Base-by-base conservation (phyloP, 2,888 invertebrate genomes). In the Drosophila infuscata region DNA sequence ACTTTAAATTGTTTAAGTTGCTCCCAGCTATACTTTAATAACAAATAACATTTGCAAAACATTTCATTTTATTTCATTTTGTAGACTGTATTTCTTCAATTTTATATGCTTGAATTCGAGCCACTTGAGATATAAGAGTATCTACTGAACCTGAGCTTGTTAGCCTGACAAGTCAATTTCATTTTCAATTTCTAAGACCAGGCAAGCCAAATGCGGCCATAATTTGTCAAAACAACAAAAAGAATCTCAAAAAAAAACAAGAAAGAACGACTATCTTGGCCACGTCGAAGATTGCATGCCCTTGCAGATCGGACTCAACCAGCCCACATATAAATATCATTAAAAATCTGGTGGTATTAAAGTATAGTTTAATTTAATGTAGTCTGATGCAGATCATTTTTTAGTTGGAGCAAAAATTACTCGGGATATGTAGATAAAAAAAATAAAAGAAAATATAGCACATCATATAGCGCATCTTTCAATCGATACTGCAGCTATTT, bases 131-230 rank as follows among this genome's bases (percentile, higher is more conserved):
- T 35, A 63, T 33, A 32, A 36, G 49, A 58, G 49, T 7, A 32
- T 30, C 60, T 51, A 33, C 33, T 70, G 79, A 61, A 64, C 62
- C 71, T 65, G 72, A 82, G 79, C 89, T 89, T 84, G 88, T 84
- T 83, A 78, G 63, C 66, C 84, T 74, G 74, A 79, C 82, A 84
- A 84, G 89, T 84, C 89, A 88, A 84, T 84, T 89, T 84, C 67
- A 71, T 84, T 83, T 87, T 89, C 88, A 87, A 84, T 87, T 87
- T 76, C 74, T 73, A 70, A 66, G 68, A 72, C 68, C 46, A 69
- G 54, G 54, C 61, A 58, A 70, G 65, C 59, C 83, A 86, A 83
- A 86, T 78, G 82, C 72, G 82, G 85, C 82, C 85, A 84, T 89
- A 89, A 85, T 85, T 85, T 85, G 86, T 89, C 84, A 89, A 89